phyloP scores from a whole-genome alignment of 2,888 invertebrate genomes.

The Strigamia transsilvanica region DNA sequence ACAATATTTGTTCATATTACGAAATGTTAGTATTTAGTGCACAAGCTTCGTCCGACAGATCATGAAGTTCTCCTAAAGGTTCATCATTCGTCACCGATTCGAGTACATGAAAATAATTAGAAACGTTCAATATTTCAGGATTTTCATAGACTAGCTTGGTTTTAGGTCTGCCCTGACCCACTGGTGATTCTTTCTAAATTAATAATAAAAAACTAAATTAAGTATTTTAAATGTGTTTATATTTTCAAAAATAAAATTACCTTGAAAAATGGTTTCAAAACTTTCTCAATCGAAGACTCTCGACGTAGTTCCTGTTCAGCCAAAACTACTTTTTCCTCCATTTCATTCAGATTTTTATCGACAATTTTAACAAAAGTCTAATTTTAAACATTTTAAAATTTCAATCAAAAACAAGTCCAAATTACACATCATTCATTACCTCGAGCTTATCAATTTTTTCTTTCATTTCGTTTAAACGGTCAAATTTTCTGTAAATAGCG shows the following conservation, averaged over 20 bases:
- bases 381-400: no score
- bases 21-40: background rate
- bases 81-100: background rate
- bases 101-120: background rate
- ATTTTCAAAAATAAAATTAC: background rate
- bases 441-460: conserved; percentile 31
- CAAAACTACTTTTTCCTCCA: conserved; percentile 12
- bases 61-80: background rate
- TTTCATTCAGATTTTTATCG: background rate
- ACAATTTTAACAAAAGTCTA: conserved; percentile 21
- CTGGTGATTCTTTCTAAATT: background rate
- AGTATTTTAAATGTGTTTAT: background rate
- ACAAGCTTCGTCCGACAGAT: background rate
- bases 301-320: conserved; percentile 16
- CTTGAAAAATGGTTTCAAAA: conserved; percentile 46
- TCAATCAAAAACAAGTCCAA: background rate
- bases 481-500: background rate
- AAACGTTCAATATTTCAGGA: background rate
- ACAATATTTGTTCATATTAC: no score
- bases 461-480: conserved; percentile 23
- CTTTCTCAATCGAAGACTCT: conserved; percentile 17
- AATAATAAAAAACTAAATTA: background rate
- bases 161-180: background rate
- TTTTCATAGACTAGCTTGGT: background rate
- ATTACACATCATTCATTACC: background rate